phyloP scores from a whole-genome alignment of 2,888 invertebrate species.

The Rosalia funebris region DNA sequence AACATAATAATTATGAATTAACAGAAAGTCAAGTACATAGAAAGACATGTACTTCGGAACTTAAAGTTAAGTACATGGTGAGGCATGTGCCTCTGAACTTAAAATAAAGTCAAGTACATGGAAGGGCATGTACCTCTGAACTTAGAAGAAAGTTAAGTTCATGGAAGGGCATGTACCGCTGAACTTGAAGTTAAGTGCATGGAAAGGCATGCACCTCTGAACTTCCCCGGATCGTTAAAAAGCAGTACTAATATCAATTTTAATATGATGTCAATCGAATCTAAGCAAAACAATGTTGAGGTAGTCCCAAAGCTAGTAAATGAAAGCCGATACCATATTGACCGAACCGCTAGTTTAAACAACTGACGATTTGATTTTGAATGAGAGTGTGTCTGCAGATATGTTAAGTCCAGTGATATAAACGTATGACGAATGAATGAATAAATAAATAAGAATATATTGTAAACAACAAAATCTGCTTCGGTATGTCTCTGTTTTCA shows the following conservation, averaged over 20 bases:
- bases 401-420: neutral
- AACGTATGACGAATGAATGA: neutral
- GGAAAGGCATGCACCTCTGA: neutral
- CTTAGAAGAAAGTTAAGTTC: neutral
- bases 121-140: neutral
- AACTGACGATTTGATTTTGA: no score
- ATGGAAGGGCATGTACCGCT: neutral
- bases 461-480: neutral
- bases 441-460: neutral
- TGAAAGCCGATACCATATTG: neutral
- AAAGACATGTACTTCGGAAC: neutral
- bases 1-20: neutral
- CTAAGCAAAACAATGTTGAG: neutral
- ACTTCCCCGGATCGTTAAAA: no score
- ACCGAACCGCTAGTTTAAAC: neutral
- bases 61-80: neutral
- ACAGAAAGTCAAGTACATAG: constrained; percentile 1
- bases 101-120: neutral
- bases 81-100: neutral
- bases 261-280: neutral
- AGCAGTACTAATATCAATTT: neutral
- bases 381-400: no score
- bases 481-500: neutral
- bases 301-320: neutral
- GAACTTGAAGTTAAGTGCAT: neutral